Percentiles rank a stretch among this genome's conserved stretches.
phyloP scores from a whole-genome alignment of 2,888 invertebrate species.

The Xestia xanthographa region DNA sequence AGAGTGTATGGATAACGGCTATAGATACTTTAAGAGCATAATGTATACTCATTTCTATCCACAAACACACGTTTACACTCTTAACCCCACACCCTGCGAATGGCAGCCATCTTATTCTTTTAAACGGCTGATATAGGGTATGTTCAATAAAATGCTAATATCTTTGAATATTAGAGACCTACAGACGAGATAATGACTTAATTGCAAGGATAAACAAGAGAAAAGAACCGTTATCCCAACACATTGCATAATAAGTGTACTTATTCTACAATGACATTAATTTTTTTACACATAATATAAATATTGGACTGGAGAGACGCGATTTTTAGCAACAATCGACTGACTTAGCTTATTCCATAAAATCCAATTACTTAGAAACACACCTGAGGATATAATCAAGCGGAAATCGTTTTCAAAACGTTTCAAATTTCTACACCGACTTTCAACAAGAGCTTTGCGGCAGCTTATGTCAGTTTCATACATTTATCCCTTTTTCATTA shows the following conservation, averaged over 20 bases:
- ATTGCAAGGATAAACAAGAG: no score
- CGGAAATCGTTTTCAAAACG: background rate
- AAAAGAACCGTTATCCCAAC: no score
- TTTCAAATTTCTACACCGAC: background rate
- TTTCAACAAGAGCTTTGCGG: background rate
- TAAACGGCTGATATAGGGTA: no score
- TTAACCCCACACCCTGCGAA: no score
- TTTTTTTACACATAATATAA: background rate
- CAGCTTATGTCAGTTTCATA: background rate
- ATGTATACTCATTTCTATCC: no score
- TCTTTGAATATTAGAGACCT: no score
- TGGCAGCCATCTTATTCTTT: no score
- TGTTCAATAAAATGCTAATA: no score
- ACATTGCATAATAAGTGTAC: background rate
- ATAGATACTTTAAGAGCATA: no score
- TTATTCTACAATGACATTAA: background rate
- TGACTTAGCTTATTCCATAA: background rate
- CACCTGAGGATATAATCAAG: background rate
- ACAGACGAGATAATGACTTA: no score
- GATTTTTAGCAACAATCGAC: background rate
- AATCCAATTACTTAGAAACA: background rate
- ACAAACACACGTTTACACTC: no score
- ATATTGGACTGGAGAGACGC: background rate
- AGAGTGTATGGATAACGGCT: no score
- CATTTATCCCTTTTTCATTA: background rate